Percentiles rank a stretch among this genome's conserved stretches.
phyloP scores from a whole-genome alignment of 2,797 vertebrate species.

The Pempheris klunzingeri region DNA sequence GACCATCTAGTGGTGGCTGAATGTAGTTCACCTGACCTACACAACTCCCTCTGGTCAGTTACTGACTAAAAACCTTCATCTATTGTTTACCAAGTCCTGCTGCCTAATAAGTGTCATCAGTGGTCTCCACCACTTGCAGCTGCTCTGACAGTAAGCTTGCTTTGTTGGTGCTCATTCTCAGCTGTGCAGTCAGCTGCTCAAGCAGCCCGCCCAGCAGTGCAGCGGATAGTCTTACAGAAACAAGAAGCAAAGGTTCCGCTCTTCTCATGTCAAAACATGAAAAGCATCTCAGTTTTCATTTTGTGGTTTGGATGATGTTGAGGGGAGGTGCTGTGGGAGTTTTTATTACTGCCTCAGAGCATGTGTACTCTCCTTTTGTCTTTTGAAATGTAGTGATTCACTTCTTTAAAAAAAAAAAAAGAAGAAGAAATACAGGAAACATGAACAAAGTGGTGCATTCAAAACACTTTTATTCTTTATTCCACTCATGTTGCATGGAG shows the following conservation, averaged over 20 bases:
- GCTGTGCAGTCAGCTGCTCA: not conserved
- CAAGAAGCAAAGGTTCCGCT: not conserved
- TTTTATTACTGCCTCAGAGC: not conserved
- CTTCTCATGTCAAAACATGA: slow-evolving; percentile 22
- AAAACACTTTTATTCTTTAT: slow-evolving; percentile 40
- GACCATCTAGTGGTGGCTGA: slow-evolving; percentile 12
- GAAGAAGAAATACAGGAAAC: slow-evolving; percentile 7
- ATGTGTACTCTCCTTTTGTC: not conserved
- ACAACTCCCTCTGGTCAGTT: no score
- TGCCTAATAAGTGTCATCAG: not conserved
- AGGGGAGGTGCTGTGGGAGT: not conserved
- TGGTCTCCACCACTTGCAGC: not conserved
- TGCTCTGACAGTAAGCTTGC: not conserved
- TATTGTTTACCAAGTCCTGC: not conserved
- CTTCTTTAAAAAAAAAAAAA: no score
- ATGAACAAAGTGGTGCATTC: slow-evolving; percentile 17
- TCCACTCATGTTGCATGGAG: slow-evolving; percentile 66
- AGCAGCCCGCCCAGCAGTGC: not conserved
- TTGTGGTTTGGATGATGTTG: slow-evolving; percentile 8
- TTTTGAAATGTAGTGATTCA: not conserved
- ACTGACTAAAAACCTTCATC: no score
- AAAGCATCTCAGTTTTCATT: slow-evolving; percentile 11
- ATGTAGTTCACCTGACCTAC: not conserved
- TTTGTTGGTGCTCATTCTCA: not conserved
- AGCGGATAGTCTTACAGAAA: slow-evolving; percentile 7